Evolutionary conservation across 2,113 vertebrate species (phyloP), one percentile per base, ranked within the genome.

Genomic region (Galbula dea): DNA sequence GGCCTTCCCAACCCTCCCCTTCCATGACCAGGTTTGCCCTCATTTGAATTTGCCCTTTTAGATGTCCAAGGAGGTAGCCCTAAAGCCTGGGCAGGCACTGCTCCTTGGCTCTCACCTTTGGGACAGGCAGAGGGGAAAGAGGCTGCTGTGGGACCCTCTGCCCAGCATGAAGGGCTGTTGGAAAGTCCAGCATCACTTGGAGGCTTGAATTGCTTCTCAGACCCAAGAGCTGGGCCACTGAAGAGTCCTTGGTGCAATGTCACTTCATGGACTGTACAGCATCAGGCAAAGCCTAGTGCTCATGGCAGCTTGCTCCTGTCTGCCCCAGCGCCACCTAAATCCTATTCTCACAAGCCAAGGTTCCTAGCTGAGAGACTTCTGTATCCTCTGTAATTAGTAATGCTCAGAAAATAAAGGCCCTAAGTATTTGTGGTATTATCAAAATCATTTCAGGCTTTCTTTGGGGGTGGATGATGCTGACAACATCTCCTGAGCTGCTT

Each of bases 401-500:
- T 12, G 69, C 62, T 81, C 32, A 34, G 52, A 39, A 90, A 80
- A 76, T 2, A 71, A 67, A 93, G 63, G 12, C n/a, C 86, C 15
- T 1, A 24, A 54, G 37, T 62, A 58, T 79, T 52, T 84, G 74
- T 24, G 30, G 36, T 6, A 39, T 88, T 88, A 43, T 51, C 83
- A 55, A 74, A 62, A n/a, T 32, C 41, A 14, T 89, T 86, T 68
- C 86, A 58, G 78, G 24, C 66, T 90, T 67, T 81, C 92, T 86
- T 75, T 79, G 86, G 81, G 73, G 90, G 82, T 0, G 23, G 58
- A 83, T 43, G 46, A 69, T 0, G 2, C 90, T 65, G 94, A 94
- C 94, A 95, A 83, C 89, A 93, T 94, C 92, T 96, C 81, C 80
- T 10, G 18, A 72, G 66, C 94, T 68, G 81, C 94, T 95, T 96